Base-by-base conservation (phyloP, 2,113 vertebrate species). In the Pterocles orientalis region DNA sequence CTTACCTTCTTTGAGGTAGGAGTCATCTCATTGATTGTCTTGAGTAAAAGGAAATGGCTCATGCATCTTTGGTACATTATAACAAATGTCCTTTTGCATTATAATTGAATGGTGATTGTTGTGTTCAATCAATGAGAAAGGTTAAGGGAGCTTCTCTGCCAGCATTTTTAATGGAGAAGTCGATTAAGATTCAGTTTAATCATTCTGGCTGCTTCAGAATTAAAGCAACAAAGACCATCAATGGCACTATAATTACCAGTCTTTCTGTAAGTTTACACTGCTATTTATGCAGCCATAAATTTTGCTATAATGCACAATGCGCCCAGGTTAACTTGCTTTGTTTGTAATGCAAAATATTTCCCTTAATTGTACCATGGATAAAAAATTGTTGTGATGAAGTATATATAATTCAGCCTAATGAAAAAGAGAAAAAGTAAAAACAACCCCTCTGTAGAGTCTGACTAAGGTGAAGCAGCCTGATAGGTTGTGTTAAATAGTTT, bases 81-180 rank as follows among this genome's bases (percentile, higher is more conserved):
- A 99, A 99, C 99, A 99, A 99, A 99, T 99, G 99, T 99, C 99
- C 98, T 99, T 99, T 99, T 99, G 99, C 99, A 99, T 99, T 99
- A 99, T 99, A 99, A 99, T 99, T 99, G 99, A 99, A 99, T 99
- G 99, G 99, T 99, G 99, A 99, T 99, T 99, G 99, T 99, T 99
- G 99, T 99, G 99, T 99, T 99, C 99, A 99, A 99, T 99, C 99
- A 99, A 99, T 99, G 98, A 98, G 98, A 99, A 99, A 99, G 99
- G 99, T 99, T 99, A 99, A 98, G 98, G 98, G 99, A 99, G 99
- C 98, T 98, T 98, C 98, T 98, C 98, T 99, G 99, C 99, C 99
- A 99, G 99, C 98, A 98, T 99, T 99, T 98, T 99, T 99, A 99
- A 99, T 99, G 99, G 99, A 99, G 99, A 99, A 99, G 99, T 99